Percentiles rank a stretch among this genome's conserved stretches.
phyloP scores from a whole-genome alignment of 2,888 invertebrate genomes.

The Stenolophus ochropezus region DNA sequence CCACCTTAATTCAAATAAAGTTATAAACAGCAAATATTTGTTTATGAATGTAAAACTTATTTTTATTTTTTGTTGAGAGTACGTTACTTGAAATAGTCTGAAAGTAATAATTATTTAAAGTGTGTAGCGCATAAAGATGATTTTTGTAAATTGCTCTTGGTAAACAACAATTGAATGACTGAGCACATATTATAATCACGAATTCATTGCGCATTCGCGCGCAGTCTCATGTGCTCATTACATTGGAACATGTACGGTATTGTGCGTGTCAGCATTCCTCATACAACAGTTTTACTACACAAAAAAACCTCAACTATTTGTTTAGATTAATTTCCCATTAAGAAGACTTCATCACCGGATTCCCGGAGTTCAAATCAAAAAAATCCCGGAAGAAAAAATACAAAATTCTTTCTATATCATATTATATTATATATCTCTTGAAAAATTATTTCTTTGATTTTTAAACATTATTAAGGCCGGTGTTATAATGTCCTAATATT shows the following conservation, averaged over 20 bases:
- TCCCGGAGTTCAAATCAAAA: neutral
- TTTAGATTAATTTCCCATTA: slow-evolving; percentile 8
- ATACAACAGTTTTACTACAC: neutral
- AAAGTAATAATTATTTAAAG: slow-evolving; percentile 18
- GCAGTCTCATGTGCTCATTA: slow-evolving; percentile 25
- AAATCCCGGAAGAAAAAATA: neutral
- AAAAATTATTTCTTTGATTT: too few species aligned
- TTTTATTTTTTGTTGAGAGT: neutral
- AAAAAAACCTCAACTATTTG: slow-evolving; percentile 4
- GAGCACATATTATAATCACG: slow-evolving; percentile 52
- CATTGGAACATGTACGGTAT: slow-evolving; percentile 26
- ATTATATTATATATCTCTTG: too few species aligned
- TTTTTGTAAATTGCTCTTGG: slow-evolving; percentile 22
- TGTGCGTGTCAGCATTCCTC: slow-evolving; percentile 38
- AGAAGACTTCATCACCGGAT: neutral
- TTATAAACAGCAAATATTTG: too few species aligned
- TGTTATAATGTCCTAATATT: too few species aligned
- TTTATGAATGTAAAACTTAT: too few species aligned
- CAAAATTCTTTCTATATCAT: too few species aligned
- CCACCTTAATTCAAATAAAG: too few species aligned
- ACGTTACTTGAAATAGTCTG: neutral
- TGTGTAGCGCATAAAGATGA: slow-evolving; percentile 12
- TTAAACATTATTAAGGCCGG: too few species aligned
- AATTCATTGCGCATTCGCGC: slow-evolving; percentile 1
- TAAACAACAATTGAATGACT: slow-evolving; percentile 56